A percentile compares a stretch with the other conserved stretches of the same genome.
phyloP scores from a whole-genome alignment of 2,797 vertebrate genomes.

The Denticeps clupeoides region DNA sequence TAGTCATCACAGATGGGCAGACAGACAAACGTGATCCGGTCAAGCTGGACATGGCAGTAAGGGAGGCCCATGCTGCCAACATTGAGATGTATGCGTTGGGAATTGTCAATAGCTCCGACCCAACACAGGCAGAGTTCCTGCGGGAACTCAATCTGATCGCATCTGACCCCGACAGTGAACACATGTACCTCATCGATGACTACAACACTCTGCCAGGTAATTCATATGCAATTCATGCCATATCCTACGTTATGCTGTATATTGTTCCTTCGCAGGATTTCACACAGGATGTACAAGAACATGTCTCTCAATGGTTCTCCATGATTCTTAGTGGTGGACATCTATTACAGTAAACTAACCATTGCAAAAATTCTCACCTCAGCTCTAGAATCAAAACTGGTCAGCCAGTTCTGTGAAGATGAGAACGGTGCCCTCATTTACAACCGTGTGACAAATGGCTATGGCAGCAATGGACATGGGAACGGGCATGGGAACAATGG shows the following conservation, averaged over 20 bases:
- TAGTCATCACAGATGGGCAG: conserved; percentile 84
- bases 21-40: conserved; percentile 78
- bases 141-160: conserved; percentile 80
- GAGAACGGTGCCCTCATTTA: conserved; percentile 77
- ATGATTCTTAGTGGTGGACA: no score
- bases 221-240: no score
- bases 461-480: conserved; percentile 39
- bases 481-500: conserved; percentile 37
- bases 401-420: conserved; percentile 85
- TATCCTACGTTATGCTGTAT: no score
- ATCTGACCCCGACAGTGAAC: conserved; percentile 80
- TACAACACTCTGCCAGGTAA: conserved; percentile 82
- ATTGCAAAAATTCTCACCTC: conserved; percentile 20
- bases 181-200: conserved; percentile 85
- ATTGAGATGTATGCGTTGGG: conserved; percentile 87
- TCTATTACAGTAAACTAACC: no score
- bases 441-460: conserved; percentile 59
- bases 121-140: conserved; percentile 72
- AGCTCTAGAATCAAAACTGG: conserved; percentile 80
- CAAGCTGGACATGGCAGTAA: conserved; percentile 72
- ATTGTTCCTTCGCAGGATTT: no score
- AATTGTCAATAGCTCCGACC: conserved; percentile 76
- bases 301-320: background rate
- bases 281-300: background rate
- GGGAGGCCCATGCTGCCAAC: conserved; percentile 79